phyloP scores from a whole-genome alignment of 2,888 invertebrate species.

The Ephialtes manifestator region DNA sequence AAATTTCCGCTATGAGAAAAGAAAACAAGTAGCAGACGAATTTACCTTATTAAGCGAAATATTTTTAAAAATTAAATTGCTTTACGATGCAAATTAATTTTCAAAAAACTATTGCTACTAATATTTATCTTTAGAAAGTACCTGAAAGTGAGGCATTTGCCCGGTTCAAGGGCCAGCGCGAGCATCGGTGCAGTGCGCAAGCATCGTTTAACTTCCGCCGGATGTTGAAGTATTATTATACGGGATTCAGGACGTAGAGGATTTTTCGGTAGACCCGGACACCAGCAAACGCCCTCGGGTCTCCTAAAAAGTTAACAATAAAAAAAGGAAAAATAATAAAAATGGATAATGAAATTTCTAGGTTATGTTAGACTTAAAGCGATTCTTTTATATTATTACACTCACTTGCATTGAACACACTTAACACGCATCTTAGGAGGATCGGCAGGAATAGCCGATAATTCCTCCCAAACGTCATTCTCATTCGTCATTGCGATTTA shows the following conservation, averaged over 20 bases:
- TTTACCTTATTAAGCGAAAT: no score
- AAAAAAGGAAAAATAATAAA: conserved; percentile 21
- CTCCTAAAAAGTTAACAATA: conserved; percentile 87
- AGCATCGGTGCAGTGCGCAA: conserved; percentile 97
- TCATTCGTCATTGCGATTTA: conserved; percentile 76
- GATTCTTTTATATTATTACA: conserved; percentile 61
- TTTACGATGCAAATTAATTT: no score
- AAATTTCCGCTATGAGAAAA: no score
- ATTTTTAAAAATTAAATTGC: no score
- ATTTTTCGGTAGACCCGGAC: conserved; percentile 92
- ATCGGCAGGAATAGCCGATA: conserved; percentile 92
- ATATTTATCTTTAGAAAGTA: conserved; percentile 48
- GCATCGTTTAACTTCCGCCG: conserved; percentile 96
- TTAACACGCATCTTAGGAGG: conserved; percentile 91
- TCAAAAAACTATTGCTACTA: no score
- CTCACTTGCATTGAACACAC: conserved; percentile 92
- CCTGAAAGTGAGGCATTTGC: conserved; percentile 90
- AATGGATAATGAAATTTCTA: no score
- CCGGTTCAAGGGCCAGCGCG: conserved; percentile 90
- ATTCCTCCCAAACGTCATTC: conserved; percentile 89
- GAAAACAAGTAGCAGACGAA: no score
- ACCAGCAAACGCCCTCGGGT: conserved; percentile 96
- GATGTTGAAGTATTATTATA: conserved; percentile 95
- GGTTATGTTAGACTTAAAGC: conserved; percentile 41
- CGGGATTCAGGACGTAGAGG: conserved; percentile 90